Conservation (phyloP, 2,113 vertebrate genomes). For the Pseudorectes ferrugineus region DNA sequence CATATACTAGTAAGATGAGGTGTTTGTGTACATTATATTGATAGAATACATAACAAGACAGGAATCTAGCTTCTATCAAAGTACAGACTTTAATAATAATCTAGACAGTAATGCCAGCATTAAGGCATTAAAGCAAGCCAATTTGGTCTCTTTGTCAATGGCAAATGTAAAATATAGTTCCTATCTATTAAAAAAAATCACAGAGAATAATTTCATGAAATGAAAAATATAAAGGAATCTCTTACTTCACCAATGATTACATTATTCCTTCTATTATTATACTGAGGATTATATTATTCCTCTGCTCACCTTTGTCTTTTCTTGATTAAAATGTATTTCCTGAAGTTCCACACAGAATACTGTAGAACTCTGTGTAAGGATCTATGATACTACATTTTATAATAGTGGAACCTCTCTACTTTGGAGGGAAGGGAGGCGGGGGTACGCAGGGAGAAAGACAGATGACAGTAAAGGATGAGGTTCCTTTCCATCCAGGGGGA, state of each 20-base stretch:
- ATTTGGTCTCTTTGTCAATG: neutral
- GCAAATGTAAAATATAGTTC: neutral
- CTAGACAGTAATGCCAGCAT: neutral
- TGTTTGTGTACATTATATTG: neutral
- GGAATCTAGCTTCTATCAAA: neutral
- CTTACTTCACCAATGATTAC: neutral
- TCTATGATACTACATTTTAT: neutral
- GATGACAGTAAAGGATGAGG: neutral
- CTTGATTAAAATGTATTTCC: neutral
- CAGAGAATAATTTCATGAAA: neutral
- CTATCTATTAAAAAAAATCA: neutral
- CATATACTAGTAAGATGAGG: neutral
- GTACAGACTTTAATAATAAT: neutral
- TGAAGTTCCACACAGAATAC: neutral
- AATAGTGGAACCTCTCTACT: neutral
- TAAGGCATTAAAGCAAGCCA: neutral
- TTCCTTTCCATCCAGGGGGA: neutral
- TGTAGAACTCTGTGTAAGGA: neutral
- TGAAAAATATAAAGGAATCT: neutral
- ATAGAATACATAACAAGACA: neutral
- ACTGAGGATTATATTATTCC: neutral
- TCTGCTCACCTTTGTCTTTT: neutral
- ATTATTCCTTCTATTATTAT: neutral
- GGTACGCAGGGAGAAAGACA: neutral
- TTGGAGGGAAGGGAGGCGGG: neutral